Evolutionary conservation across 2,888 invertebrate genomes (phyloP).

Genomic region (Clivina fossor): DNA sequence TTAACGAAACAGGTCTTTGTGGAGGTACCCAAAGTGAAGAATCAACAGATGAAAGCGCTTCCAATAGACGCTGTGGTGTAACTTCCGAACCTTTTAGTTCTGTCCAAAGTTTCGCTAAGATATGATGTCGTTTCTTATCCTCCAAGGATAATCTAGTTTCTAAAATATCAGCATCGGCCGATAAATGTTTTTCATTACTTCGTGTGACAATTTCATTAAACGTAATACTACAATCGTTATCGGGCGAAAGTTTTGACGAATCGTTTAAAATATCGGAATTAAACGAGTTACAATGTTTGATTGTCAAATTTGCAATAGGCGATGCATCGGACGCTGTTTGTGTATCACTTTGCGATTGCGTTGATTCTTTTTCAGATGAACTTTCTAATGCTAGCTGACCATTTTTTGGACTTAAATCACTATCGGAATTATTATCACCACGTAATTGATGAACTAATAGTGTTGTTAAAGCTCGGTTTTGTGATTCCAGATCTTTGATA

Average conservation of each 20-base stretch:
- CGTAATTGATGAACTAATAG: conserved; percentile 67
- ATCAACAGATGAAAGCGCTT: conserved; percentile 66
- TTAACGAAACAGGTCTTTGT: conserved; percentile 68
- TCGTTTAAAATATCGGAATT: conserved; percentile 49
- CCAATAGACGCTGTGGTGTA: conserved; percentile 63
- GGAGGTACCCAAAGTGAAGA: conserved; percentile 69
- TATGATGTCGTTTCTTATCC: conserved; percentile 66
- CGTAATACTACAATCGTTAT: conserved; percentile 12
- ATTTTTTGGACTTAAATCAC: conserved; percentile 33
- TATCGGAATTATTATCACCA: conserved; percentile 44
- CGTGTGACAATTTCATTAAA: conserved; percentile 41
- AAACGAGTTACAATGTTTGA: conserved; percentile 53
- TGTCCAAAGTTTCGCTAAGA: conserved; percentile 65
- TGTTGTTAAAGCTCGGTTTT: conserved; percentile 73
- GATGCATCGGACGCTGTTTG: conserved; percentile 21
- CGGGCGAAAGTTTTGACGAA: conserved; percentile 18
- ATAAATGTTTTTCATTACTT: conserved; percentile 48
- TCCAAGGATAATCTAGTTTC: conserved; percentile 62
- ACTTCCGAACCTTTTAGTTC: conserved; percentile 66
- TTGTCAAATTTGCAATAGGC: conserved; percentile 43
- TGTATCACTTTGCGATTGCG: conserved; percentile 19
- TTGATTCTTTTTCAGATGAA: conserved; percentile 38
- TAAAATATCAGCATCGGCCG: conserved; percentile 49
- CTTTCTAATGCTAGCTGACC: conserved; percentile 58
- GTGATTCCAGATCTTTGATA: conserved; percentile 76